Evolutionary conservation across 1,140 invertebrate species (phyloP).

Genomic region (Berghia stephanieae): DNA sequence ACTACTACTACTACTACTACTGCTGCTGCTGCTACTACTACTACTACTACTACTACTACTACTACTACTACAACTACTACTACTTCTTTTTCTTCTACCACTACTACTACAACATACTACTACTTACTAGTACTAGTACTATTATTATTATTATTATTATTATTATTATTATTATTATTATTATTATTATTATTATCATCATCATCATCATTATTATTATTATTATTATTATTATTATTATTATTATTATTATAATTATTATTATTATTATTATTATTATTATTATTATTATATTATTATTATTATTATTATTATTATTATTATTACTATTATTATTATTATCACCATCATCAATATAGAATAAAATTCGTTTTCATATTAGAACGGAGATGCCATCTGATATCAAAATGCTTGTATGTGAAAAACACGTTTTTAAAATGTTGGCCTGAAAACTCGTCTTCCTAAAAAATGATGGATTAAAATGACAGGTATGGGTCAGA

Average conservation of each 20-base stretch:
- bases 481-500: too few relatives aligned
- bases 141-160: slow-evolving; percentile 8
- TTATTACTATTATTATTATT: slow-evolving; percentile 13
- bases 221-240: slow-evolving; percentile 13
- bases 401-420: too few relatives aligned
- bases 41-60: slow-evolving; percentile 7
- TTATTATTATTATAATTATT: slow-evolving; percentile 8
- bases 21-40: slow-evolving; percentile 1
- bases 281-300: slow-evolving; percentile 13
- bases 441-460: too few relatives aligned
- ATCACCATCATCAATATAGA: too few relatives aligned
- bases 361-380: too few relatives aligned
- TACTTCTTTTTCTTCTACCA: background rate
- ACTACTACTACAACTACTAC: background rate
- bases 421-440: too few relatives aligned
- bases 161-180: slow-evolving; percentile 6
- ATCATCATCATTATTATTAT: background rate
- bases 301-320: slow-evolving; percentile 14
- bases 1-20: background rate
- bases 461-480: too few relatives aligned
- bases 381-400: too few relatives aligned
- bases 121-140: slow-evolving; percentile 9
- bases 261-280: background rate
- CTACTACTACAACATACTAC: background rate
- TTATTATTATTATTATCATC: background rate